Evolutionary conservation across 2,888 invertebrate genomes (phyloP).

Genomic region (Zootermopsis nevadensis): DNA sequence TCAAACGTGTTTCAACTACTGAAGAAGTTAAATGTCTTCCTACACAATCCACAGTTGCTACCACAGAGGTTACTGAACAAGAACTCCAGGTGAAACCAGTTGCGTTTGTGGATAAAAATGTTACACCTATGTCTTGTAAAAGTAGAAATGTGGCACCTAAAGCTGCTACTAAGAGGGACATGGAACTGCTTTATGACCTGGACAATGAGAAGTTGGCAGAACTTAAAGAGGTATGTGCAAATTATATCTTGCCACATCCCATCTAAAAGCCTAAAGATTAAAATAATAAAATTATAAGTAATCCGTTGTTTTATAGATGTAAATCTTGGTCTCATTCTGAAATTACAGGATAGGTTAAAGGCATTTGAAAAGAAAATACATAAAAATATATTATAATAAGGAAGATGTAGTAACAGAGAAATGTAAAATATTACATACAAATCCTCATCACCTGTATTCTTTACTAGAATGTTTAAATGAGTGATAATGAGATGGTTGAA

Average conservation of each 20-base stretch:
- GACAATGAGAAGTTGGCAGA: constrained; percentile 72
- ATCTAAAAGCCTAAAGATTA: too few relatives aligned
- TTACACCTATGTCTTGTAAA: not conserved
- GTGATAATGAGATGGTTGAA: too few relatives aligned
- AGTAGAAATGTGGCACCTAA: constrained; percentile 30
- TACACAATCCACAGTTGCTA: not conserved
- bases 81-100: not conserved
- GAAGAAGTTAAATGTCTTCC: not conserved
- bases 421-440: too few relatives aligned
- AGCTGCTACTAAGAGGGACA: constrained; percentile 44
- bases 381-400: too few relatives aligned
- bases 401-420: too few relatives aligned
- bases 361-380: too few relatives aligned
- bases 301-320: too few relatives aligned
- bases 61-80: not conserved
- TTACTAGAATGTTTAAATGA: too few relatives aligned
- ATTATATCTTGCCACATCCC: not conserved
- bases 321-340: too few relatives aligned
- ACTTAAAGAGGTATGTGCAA: constrained; percentile 69
- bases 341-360: too few relatives aligned
- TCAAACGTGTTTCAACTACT: not conserved
- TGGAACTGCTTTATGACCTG: constrained; percentile 64
- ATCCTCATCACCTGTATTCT: too few relatives aligned
- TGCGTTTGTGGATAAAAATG: not conserved
- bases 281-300: too few relatives aligned